Base-by-base conservation (phyloP, 2,797 vertebrate genomes). In the Liasis olivaceus region DNA sequence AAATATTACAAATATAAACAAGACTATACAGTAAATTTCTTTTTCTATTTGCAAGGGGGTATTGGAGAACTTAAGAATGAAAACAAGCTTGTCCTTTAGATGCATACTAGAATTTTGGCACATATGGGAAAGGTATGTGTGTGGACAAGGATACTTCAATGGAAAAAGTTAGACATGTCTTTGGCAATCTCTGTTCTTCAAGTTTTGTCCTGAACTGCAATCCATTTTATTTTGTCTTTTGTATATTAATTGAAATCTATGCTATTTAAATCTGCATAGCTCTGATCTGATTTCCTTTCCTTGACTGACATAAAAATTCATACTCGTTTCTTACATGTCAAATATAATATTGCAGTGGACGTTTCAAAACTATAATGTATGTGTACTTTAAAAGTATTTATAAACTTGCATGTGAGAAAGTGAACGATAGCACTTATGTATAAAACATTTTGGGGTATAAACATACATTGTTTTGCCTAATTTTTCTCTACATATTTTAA, bases 231-330 rank as follows among this genome's bases (percentile, higher is more conserved):
- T 92, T 89, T 64, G 20, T 92, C 7, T 31, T 77, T 77, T 36
- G 51, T 47, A 56, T 36, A 62, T 54, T 8, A 89, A 91, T 77
- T 20, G n/a, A 9, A 56, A 42, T 85, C 14, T 28, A 36, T n/a
- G 47, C 17, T 64, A 17, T 20, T 56, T 17, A 84, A 17, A 51
- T 42, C 26, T 63, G 69, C 20, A 31, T 60, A 63, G 58, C 60
- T 24, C 36, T 89, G 51, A 15, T 58, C 31, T 85, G 87, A 59
- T 89, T 89, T 89, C 22, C 22, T 92, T 92, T 89, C 69, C 28
- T 92, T 51, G 77, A 63, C 11, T 17, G 11, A 64, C 5, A 81
- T 66, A 51, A 93, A 42, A 58, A 93, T 84, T 42, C 20, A 58
- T 88, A 63, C 24, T 20, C 7, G 47, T 84, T 88, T 90, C n/a